phyloP scores from a whole-genome alignment of 2,797 vertebrate genomes.

The Odontamblyopus rebecca region DNA sequence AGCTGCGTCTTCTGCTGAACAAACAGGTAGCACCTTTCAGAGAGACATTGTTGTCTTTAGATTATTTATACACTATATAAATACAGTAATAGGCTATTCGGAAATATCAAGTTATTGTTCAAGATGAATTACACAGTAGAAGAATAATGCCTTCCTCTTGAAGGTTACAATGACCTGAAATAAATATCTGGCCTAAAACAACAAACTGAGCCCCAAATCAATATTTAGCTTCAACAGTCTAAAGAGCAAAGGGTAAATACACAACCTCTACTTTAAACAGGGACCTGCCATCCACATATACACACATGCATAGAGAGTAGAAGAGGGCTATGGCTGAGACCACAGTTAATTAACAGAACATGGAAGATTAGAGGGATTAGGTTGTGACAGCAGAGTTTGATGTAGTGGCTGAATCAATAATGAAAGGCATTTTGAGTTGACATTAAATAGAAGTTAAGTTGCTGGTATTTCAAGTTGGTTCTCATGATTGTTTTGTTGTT shows the following conservation, averaged over 20 bases:
- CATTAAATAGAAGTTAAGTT: slow-evolving; percentile 21
- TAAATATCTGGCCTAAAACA: slow-evolving; percentile 11
- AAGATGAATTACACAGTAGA: neutral
- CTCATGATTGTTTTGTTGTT: slow-evolving; percentile 9
- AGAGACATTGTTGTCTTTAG: neutral
- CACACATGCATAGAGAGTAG: neutral
- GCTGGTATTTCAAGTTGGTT: slow-evolving; percentile 4
- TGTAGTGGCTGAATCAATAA: slow-evolving; percentile 17
- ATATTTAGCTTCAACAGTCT: slow-evolving; percentile 41
- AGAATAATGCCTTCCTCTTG: neutral
- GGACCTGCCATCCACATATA: slow-evolving; percentile 13
- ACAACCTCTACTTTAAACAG: slow-evolving; percentile 13
- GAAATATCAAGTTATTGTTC: neutral
- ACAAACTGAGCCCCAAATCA: slow-evolving; percentile 39
- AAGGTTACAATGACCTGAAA: slow-evolving; percentile 6
- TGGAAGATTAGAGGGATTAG: slow-evolving; percentile 63
- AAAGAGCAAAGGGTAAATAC: slow-evolving; percentile 58
- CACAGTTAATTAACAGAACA: slow-evolving; percentile 46
- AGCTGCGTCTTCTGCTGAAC: slow-evolving; percentile 31
- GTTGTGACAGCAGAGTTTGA: slow-evolving; percentile 24
- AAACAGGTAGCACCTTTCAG: slow-evolving; percentile 52
- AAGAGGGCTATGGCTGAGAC: slow-evolving; percentile 22
- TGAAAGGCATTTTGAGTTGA: slow-evolving; percentile 36
- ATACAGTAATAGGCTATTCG: no score
- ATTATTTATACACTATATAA: neutral